phyloP scores from a whole-genome alignment of 2,797 vertebrate genomes.

The Lacerta viridis region DNA sequence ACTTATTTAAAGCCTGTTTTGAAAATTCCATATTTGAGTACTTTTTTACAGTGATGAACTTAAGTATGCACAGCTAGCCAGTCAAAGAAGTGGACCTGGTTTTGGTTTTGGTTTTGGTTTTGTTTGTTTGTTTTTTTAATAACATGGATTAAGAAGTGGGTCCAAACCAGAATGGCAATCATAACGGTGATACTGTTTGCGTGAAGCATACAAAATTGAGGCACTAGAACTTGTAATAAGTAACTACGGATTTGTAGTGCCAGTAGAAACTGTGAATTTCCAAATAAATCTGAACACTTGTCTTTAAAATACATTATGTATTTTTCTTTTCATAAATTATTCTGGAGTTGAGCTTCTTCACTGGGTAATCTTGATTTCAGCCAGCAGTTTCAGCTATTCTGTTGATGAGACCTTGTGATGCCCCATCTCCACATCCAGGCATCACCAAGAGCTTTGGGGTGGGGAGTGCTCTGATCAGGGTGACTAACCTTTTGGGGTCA shows the following conservation, averaged over 20 bases:
- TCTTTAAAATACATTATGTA: conserved; percentile 73
- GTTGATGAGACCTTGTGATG: too few relatives aligned
- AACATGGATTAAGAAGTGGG: conserved; percentile 60
- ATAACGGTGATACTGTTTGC: conserved; percentile 72
- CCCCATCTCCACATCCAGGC: too few relatives aligned
- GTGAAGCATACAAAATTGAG: conserved; percentile 84
- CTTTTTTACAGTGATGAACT: conserved; percentile 75
- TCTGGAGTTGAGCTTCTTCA: background rate
- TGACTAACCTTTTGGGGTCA: too few relatives aligned
- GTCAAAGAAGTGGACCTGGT: conserved; percentile 75
- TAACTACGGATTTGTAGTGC: conserved; percentile 96
- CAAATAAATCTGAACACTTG: conserved; percentile 97
- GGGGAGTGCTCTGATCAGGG: background rate
- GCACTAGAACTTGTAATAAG: conserved; percentile 83
- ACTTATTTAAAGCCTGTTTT: conserved; percentile 84
- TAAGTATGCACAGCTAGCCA: conserved; percentile 82
- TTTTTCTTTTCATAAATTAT: conserved; percentile 41
- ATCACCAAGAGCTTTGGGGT: background rate
- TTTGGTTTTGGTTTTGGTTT: background rate
- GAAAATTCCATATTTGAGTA: conserved; percentile 81
- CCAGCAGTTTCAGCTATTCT: background rate
- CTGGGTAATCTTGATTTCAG: background rate
- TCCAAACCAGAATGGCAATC: conserved; percentile 69
- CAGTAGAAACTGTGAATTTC: conserved; percentile 99
- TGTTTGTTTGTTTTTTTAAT: conserved; percentile 8